phyloP scores from a whole-genome alignment of 2,797 vertebrate genomes.

The Taenioides sp. region DNA sequence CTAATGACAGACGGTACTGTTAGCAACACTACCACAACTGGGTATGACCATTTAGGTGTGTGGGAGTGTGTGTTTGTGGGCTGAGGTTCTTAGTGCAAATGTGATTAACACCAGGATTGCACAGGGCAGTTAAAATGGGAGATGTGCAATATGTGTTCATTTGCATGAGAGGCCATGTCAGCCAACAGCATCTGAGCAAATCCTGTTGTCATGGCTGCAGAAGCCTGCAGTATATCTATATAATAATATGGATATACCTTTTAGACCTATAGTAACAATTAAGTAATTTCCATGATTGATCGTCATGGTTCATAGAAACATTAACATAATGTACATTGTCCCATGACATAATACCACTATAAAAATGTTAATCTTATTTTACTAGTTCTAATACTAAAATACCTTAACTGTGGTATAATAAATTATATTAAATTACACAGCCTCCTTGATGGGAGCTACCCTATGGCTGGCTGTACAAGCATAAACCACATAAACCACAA shows the following conservation, averaged over 20 bases:
- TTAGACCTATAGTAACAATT: neutral
- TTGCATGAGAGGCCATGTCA: neutral
- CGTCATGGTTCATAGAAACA: neutral
- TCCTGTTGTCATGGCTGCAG: neutral
- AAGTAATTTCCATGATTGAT: neutral
- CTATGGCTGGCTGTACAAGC: neutral
- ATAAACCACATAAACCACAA: conserved; percentile 32
- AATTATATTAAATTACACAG: neutral
- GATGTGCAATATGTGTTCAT: conserved; percentile 16
- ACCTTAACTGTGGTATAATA: too few relatives aligned
- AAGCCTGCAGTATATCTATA: neutral
- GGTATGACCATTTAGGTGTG: neutral
- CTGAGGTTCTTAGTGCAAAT: conserved; percentile 34
- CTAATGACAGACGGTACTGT: conserved; percentile 69
- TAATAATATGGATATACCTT: neutral
- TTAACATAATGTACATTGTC: neutral
- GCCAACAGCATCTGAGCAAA: neutral
- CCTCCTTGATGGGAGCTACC: neutral
- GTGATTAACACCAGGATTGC: conserved; percentile 27
- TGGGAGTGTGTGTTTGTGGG: conserved; percentile 12
- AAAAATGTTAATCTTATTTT: neutral
- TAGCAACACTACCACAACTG: conserved; percentile 39
- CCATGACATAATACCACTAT: neutral
- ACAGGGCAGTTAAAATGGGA: conserved; percentile 14
- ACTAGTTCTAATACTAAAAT: neutral